phyloP scores from a whole-genome alignment of 2,113 vertebrate genomes.

The Budorcas taxicolor region DNA sequence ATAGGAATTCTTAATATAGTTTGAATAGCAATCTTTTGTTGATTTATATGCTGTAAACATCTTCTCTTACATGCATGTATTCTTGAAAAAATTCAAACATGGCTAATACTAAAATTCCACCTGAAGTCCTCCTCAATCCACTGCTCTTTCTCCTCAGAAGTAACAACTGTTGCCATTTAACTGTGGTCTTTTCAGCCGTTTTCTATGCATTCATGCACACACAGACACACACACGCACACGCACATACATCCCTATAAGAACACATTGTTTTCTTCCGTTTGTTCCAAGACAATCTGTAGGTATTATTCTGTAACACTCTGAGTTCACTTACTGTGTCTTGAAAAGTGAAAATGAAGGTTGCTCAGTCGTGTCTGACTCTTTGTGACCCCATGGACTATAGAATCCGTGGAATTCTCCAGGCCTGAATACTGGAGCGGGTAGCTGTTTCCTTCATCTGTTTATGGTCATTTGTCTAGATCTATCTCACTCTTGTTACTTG shows the following conservation, averaged over 20 bases:
- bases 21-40: background rate
- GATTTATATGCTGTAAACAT: background rate
- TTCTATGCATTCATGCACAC: background rate
- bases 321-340: background rate
- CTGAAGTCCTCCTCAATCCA: background rate
- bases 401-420: background rate
- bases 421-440: background rate
- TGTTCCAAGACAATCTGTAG: background rate
- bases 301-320: background rate
- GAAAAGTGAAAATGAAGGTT: background rate
- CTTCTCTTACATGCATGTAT: background rate
- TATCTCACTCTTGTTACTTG: background rate
- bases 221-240: too few species aligned
- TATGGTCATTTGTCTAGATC: background rate
- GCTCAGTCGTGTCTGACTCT: background rate
- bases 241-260: background rate
- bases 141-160: too few species aligned
- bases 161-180: background rate
- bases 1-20: background rate
- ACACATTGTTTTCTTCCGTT: background rate
- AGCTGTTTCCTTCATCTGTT: background rate
- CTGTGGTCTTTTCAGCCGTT: background rate
- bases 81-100: background rate
- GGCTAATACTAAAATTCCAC: background rate
- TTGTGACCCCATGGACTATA: accelerated